A percentile compares a stretch with the other conserved stretches of the same genome.
Evolutionary conservation across 2,797 vertebrate genomes (phyloP).

Genomic region (Knipowitschia caucasica): DNA sequence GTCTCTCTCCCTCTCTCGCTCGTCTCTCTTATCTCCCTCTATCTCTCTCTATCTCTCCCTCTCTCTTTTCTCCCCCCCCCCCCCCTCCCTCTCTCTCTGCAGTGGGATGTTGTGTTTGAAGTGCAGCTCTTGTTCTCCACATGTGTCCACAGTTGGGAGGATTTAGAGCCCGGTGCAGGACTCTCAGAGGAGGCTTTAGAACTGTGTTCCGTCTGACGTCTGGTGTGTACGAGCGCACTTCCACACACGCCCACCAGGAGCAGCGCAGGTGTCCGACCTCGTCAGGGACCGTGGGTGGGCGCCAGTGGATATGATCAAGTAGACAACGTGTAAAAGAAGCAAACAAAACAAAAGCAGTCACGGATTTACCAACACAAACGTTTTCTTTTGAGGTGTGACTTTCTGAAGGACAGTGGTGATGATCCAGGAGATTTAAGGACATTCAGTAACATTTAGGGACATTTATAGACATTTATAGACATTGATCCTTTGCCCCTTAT

Average conservation of each 20-base stretch:
- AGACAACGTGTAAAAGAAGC: too few relatives aligned
- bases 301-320: too few relatives aligned
- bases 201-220: conserved; percentile 20
- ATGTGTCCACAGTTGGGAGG: conserved; percentile 10
- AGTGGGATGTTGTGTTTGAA: background rate
- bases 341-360: too few relatives aligned
- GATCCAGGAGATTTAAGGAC: too few relatives aligned
- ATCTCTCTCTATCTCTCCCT: background rate
- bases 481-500: too few relatives aligned
- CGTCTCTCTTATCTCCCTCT: too few relatives aligned
- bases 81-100: background rate
- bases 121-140: background rate
- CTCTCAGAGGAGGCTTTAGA: conserved; percentile 43
- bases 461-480: too few relatives aligned
- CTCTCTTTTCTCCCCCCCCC: background rate
- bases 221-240: conserved; percentile 22
- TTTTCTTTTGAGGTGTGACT: too few relatives aligned
- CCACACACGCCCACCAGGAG: conserved; percentile 21
- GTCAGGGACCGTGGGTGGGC: background rate
- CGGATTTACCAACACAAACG: too few relatives aligned
- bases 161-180: conserved; percentile 34
- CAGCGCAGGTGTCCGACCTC: conserved; percentile 13
- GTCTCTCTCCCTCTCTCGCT: too few relatives aligned
- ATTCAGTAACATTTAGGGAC: too few relatives aligned
- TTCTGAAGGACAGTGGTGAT: too few relatives aligned